Evolutionary conservation across 2,888 invertebrate genomes (phyloP).

Genomic region (Ormyrus nitidulus): DNA sequence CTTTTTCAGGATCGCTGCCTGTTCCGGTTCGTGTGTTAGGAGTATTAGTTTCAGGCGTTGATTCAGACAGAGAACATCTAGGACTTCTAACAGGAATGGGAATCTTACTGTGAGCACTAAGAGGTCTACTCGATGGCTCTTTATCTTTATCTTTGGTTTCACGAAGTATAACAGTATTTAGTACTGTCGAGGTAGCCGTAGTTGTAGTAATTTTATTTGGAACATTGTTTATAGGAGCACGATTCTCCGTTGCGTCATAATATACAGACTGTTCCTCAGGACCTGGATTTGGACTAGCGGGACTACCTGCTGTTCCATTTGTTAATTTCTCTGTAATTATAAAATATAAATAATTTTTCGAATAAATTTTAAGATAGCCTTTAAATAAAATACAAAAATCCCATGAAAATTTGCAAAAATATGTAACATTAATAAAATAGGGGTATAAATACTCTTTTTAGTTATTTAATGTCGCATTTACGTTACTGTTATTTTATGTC

Average conservation of each 20-base stretch:
- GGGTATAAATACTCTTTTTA: no score
- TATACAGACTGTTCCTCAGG: constrained; percentile 87
- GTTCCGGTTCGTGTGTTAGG: constrained; percentile 67
- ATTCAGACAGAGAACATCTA: constrained; percentile 70
- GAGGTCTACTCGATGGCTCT: constrained; percentile 70
- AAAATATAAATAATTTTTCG: neutral
- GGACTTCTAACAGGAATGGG: constrained; percentile 79
- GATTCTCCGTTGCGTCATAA: constrained; percentile 85
- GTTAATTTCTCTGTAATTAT: constrained; percentile 68
- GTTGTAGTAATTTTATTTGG: constrained; percentile 65
- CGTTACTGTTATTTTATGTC: no score
- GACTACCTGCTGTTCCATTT: constrained; percentile 72
- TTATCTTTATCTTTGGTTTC: constrained; percentile 67
- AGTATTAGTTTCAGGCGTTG: constrained; percentile 70
- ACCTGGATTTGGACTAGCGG: constrained; percentile 78
- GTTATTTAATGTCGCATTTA: no score
- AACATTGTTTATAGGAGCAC: constrained; percentile 55
- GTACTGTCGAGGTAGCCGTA: constrained; percentile 62
- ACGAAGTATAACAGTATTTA: constrained; percentile 62
- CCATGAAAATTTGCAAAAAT: no score
- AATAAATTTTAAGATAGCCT: neutral
- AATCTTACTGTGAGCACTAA: constrained; percentile 79
- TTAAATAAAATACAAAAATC: no score
- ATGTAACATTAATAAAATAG: no score
- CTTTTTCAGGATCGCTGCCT: constrained; percentile 67